These are phyloP conservation scores for Acipenser transmontanus DNA, from an alignment of 2,797 vertebrate genomes.

Conservation along the genomic window DNA sequence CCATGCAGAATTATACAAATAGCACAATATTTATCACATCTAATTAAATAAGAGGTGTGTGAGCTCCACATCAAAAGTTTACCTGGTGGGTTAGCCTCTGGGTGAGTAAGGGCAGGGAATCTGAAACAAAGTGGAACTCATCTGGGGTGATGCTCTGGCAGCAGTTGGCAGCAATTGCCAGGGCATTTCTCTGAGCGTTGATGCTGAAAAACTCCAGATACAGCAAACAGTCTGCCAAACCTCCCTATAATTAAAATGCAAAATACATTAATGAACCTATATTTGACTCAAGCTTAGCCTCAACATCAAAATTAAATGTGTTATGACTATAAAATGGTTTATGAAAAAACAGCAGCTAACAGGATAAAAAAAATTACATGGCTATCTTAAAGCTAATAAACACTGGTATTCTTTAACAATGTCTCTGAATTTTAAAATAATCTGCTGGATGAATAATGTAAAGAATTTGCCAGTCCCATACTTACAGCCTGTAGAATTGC, in stretches of 20 bases:
- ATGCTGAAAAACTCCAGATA: slow-evolving; percentile 99
- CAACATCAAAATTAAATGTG: no score
- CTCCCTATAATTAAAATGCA: slow-evolving; percentile 61
- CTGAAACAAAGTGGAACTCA: slow-evolving; percentile 97
- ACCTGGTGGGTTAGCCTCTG: slow-evolving; percentile 98
- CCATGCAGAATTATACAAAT: no score
- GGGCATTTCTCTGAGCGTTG: slow-evolving; percentile 96
- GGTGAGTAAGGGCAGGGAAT: slow-evolving; percentile 92
- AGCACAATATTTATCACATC: no score
- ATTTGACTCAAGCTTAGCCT: no score
- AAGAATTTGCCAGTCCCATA: slow-evolving; percentile 23
- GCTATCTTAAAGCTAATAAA: no score
- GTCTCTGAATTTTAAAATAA: no score
- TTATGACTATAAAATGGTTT: no score
- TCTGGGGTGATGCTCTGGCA: slow-evolving; percentile 98
- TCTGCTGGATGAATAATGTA: no score
- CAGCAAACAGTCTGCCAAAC: slow-evolving; percentile 90
- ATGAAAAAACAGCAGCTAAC: neutral
- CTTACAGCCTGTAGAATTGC: slow-evolving; percentile 97
- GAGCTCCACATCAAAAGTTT: slow-evolving; percentile 13
- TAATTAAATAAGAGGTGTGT: no score
- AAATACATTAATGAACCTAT: no score
- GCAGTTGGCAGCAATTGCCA: slow-evolving; percentile 97
- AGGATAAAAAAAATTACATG: no score
- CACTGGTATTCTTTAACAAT: no score